Conservation (phyloP, 2,888 invertebrate species). For the Mythimna ferrago region DNA sequence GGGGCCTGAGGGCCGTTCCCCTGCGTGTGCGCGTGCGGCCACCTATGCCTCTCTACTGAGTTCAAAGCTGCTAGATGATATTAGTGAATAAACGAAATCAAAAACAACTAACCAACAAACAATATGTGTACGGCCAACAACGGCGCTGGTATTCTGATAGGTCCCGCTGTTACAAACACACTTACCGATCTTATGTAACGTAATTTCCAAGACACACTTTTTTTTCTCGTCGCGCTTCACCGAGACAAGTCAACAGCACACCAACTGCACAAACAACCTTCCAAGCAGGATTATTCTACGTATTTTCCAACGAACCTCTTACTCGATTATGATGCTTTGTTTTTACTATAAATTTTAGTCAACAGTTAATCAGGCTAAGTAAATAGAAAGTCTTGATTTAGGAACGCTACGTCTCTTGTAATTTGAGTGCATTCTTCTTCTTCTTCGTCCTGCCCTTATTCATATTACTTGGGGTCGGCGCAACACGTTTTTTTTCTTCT, state of each 20-base stretch:
- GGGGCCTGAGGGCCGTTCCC: too few species aligned
- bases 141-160: neutral
- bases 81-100: too few species aligned
- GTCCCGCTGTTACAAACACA: neutral
- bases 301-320: slow-evolving; percentile 12
- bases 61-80: too few species aligned
- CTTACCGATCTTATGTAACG: neutral
- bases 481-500: too few species aligned
- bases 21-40: too few species aligned
- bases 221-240: slow-evolving; percentile 18
- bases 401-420: neutral
- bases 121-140: too few species aligned
- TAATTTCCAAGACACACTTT: slow-evolving; percentile 16
- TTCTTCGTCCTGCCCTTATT: too few species aligned
- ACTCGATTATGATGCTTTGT: neutral
- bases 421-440: too few species aligned
- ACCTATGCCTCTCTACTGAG: too few species aligned
- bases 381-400: neutral
- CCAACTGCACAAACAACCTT: slow-evolving; percentile 11
- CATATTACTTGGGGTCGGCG: too few species aligned
- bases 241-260: slow-evolving; percentile 6
- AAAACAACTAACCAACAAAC: too few species aligned
- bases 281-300: slow-evolving; percentile 14
- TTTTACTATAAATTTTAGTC: neutral
- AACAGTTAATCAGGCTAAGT: too few species aligned